Evolutionary conservation across 2,888 invertebrate species (phyloP).

Genomic region (Gymnocheta viridis): DNA sequence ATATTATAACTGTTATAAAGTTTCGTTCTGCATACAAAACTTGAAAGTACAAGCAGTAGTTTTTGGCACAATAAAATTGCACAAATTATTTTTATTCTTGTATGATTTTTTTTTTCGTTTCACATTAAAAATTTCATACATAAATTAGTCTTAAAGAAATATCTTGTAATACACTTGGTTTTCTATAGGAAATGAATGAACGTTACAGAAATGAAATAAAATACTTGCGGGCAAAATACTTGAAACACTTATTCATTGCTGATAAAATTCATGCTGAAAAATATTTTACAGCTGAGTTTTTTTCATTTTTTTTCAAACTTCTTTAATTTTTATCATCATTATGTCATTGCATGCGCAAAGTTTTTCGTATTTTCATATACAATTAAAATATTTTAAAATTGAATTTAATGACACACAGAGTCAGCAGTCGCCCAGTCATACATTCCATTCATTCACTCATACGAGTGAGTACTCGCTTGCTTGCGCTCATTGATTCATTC

Average conservation of each 20-base stretch:
- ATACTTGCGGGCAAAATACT: neutral
- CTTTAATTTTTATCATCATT: constrained; percentile 35
- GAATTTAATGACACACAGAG: constrained; percentile 52
- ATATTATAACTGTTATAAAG: too few relatives aligned
- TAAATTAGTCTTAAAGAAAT: too few relatives aligned
- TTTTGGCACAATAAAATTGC: too few relatives aligned
- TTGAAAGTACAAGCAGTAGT: too few relatives aligned
- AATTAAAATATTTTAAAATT: constrained; percentile 39
- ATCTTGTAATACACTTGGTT: neutral
- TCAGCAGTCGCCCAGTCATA: constrained; percentile 33
- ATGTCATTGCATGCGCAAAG: constrained; percentile 37
- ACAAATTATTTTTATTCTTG: neutral
- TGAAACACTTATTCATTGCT: constrained; percentile 32
- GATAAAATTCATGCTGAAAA: constrained; percentile 6
- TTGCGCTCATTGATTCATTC: neutral
- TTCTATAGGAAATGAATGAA: neutral
- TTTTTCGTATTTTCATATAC: constrained; percentile 27
- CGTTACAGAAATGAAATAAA: neutral
- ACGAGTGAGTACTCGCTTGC: too few relatives aligned
- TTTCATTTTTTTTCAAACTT: neutral
- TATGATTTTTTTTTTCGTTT: too few relatives aligned
- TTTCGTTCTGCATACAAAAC: too few relatives aligned
- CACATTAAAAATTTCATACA: too few relatives aligned
- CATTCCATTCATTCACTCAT: neutral
- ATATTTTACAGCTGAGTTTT: constrained; percentile 6